Conservation (phyloP, 1,140 invertebrate species). For the Oscheius sp. region DNA sequence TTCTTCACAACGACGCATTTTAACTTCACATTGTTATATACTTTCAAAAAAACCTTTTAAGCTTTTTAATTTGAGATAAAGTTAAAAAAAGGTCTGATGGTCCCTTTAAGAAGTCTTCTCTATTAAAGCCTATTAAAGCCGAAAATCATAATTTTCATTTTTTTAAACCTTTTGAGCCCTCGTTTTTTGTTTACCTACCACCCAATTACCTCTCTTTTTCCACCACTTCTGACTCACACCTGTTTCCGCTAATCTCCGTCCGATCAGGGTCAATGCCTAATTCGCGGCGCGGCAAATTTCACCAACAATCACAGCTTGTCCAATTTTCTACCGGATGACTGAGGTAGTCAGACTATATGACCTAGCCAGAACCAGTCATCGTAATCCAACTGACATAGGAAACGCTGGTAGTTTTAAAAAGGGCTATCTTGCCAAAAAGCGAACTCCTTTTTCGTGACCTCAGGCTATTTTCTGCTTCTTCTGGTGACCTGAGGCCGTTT, state of each 20-base stretch:
- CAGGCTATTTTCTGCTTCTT: too few species aligned
- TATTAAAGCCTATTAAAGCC: constrained; percentile 3
- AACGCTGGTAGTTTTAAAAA: not conserved
- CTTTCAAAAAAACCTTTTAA: too few species aligned
- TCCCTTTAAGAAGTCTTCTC: too few species aligned
- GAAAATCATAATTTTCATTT: constrained; percentile 2
- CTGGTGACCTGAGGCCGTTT: too few species aligned
- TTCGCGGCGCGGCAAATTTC: not conserved
- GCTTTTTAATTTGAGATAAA: too few species aligned
- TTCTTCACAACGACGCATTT: too few species aligned
- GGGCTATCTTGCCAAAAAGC: too few species aligned
- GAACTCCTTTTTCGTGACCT: too few species aligned
- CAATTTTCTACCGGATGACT: not conserved
- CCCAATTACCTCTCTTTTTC: too few species aligned
- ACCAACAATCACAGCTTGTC: not conserved
- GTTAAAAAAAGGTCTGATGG: too few species aligned
- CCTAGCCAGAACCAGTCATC: not conserved
- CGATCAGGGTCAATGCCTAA: not conserved
- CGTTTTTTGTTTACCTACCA: not conserved
- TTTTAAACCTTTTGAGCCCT: not conserved
- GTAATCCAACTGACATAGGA: constrained; percentile 10
- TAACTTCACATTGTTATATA: too few species aligned
- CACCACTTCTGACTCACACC: too few species aligned
- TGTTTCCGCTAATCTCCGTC: not conserved
- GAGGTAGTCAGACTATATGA: not conserved